A percentile compares a stretch with the other conserved stretches of the same genome.
Conservation (phyloP, 1,140 invertebrate species). For the Patella vulgata region DNA sequence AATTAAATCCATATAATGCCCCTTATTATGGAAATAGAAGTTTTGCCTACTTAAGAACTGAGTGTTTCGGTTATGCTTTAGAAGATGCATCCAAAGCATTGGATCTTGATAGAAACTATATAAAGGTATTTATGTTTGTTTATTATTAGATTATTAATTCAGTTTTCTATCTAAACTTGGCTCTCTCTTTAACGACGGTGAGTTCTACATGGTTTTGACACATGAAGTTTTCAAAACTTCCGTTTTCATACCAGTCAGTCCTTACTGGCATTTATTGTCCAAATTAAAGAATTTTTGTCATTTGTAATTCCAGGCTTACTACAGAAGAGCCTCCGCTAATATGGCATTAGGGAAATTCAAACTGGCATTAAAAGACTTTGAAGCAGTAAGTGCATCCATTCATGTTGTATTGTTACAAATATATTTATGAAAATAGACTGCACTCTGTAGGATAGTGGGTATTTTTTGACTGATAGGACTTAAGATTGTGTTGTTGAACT, state of each 20-base stretch:
- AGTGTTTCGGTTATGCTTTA: slow-evolving; percentile 94
- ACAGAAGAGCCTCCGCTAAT: slow-evolving; percentile 89
- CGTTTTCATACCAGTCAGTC: too few relatives aligned
- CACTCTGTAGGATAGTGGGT: background rate
- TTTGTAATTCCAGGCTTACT: slow-evolving; percentile 74
- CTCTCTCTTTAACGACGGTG: too few relatives aligned
- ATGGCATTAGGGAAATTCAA: slow-evolving; percentile 99
- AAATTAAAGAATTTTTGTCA: too few relatives aligned
- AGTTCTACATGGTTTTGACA: too few relatives aligned
- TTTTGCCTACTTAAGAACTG: slow-evolving; percentile 90
- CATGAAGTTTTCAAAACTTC: too few relatives aligned
- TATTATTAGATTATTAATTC: slow-evolving; percentile 9
- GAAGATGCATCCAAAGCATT: slow-evolving; percentile 92
- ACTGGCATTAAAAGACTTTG: slow-evolving; percentile 94
- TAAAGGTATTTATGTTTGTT: slow-evolving; percentile 84
- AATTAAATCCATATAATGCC: slow-evolving; percentile 81
- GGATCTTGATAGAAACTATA: slow-evolving; percentile 86
- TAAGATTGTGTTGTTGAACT: too few relatives aligned
- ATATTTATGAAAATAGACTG: slow-evolving; percentile 3
- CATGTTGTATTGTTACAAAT: background rate
- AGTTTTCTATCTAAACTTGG: too few relatives aligned
- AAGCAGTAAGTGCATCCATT: slow-evolving; percentile 78
- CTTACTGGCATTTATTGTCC: too few relatives aligned
- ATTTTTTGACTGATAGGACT: too few relatives aligned
- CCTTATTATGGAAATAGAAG: slow-evolving; percentile 86